phyloP scores from a whole-genome alignment of 2,888 invertebrate genomes.

The Agrotis segetum region DNA sequence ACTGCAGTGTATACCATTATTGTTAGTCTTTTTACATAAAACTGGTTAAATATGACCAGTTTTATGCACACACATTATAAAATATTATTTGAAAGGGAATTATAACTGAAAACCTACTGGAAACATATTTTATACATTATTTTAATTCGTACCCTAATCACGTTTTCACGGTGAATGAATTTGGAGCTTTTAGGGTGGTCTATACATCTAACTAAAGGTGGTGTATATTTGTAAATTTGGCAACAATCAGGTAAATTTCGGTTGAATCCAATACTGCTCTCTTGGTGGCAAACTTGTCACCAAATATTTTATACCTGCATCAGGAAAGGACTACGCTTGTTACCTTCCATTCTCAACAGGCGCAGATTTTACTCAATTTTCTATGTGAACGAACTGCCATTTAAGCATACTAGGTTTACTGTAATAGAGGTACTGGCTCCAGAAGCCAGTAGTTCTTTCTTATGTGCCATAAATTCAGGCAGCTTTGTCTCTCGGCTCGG shows the following conservation, averaged over 20 bases:
- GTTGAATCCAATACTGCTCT: background rate
- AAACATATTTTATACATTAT: background rate
- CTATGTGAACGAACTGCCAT: background rate
- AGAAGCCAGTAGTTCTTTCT: slow-evolving; percentile 12
- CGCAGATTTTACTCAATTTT: background rate
- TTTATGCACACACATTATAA: background rate
- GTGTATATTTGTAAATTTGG: background rate
- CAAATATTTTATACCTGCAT: background rate
- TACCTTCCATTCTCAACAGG: background rate
- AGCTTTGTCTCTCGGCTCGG: slow-evolving; percentile 65
- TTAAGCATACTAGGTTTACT: background rate
- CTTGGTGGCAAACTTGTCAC: too few species aligned
- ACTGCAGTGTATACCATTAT: background rate
- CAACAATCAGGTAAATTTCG: background rate
- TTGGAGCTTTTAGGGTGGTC: background rate
- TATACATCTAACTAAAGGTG: background rate
- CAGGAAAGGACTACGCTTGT: background rate
- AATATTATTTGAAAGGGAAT: background rate
- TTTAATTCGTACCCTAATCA: background rate
- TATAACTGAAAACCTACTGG: background rate
- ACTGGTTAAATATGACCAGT: background rate
- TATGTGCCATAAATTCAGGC: slow-evolving; percentile 35
- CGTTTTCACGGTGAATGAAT: background rate
- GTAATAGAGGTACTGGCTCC: too few species aligned
- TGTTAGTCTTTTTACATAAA: background rate